Evolutionary conservation across 2,888 invertebrate species (phyloP).

Genomic region (Drosophila niveifrons): DNA sequence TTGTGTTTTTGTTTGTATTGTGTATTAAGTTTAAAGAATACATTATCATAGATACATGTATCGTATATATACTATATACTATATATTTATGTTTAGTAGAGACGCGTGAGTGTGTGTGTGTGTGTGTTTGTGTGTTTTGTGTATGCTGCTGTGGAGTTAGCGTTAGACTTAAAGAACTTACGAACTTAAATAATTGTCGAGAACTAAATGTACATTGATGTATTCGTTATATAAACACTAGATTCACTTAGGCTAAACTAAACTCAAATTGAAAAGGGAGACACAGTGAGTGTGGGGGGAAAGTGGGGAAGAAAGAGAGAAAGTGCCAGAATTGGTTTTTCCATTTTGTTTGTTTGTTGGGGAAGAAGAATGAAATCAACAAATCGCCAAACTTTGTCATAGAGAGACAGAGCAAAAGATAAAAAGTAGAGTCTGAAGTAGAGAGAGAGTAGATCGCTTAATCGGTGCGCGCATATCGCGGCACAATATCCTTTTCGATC

Average conservation of each 20-base stretch:
- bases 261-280: slow-evolving; percentile 54
- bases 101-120: slow-evolving; percentile 28
- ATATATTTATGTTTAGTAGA: slow-evolving; percentile 52
- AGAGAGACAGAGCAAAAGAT: slow-evolving; percentile 1
- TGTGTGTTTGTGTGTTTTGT: slow-evolving; percentile 1
- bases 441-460: slow-evolving; percentile 84
- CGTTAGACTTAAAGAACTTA: slow-evolving; percentile 68
- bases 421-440: neutral
- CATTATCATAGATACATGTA: slow-evolving; percentile 59
- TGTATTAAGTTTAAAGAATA: slow-evolving; percentile 70
- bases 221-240: slow-evolving; percentile 76
- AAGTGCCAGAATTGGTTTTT: neutral
- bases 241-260: slow-evolving; percentile 80
- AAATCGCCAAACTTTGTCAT: slow-evolving; percentile 52
- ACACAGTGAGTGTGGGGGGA: neutral
- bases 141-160: slow-evolving; percentile 59
- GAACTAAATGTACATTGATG: slow-evolving; percentile 79
- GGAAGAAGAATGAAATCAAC: slow-evolving; percentile 4
- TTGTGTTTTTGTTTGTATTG: slow-evolving; percentile 28
- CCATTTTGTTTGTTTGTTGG: too few species aligned
- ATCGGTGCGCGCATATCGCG: slow-evolving; percentile 91
- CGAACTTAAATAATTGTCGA: slow-evolving; percentile 71
- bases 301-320: slow-evolving; percentile 5
- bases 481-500: slow-evolving; percentile 91
- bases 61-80: slow-evolving; percentile 37